Base-by-base conservation (phyloP, 2,888 invertebrate species). In the Trissolcus brochymenae region DNA sequence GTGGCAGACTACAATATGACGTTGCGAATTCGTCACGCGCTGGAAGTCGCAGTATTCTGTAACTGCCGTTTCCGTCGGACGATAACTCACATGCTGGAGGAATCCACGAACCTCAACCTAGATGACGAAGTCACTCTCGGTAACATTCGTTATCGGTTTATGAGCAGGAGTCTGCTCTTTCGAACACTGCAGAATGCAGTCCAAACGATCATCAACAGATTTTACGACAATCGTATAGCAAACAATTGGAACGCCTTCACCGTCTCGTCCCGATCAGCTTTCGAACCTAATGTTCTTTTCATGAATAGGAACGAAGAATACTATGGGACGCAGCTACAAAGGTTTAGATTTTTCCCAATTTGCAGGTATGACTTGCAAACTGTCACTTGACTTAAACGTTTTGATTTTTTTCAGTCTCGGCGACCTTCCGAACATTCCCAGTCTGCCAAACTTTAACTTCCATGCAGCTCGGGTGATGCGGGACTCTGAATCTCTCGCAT, bases 221-320 rank as follows among this genome's bases (percentile, higher is more conserved):
- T 59, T 11, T 49, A 49, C 59, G 6, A 59, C 9, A 46, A 16
- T n/a, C 43, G 35, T 40, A 16, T 13, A 1, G 14, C 16, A 1
- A 49, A 81, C 11, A 84, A 82, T 43, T 85, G 85, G n/a, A 85
- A 85, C 4, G 85, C 83, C 29, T 87, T 86, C 51, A 86, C 85
- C 4, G 82, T 87, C 13, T 86, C 87, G 3, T 84, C 83, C 11
- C 84, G 83, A 4, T 89, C 89, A 2, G 88, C 89, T 2, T 89
- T 89, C 79, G 87, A 88, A 43, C 88, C 88, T 1, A 86, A 85
- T 40, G 79, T 82, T 49, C 82, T 83, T 4, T 80, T 25, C 9
- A 11, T 53, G 4, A 16, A n/a, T n/a, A n/a, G 66, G 9, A 67
- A 66, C 9, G 57, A 66, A 7, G 60, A 60, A 6, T 6, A 1